Percentiles rank a stretch among this genome's conserved stretches.
These are phyloP conservation scores for Chlorodrepanis virens DNA, from an alignment of 2,113 vertebrate species.

Conservation along the genomic window DNA sequence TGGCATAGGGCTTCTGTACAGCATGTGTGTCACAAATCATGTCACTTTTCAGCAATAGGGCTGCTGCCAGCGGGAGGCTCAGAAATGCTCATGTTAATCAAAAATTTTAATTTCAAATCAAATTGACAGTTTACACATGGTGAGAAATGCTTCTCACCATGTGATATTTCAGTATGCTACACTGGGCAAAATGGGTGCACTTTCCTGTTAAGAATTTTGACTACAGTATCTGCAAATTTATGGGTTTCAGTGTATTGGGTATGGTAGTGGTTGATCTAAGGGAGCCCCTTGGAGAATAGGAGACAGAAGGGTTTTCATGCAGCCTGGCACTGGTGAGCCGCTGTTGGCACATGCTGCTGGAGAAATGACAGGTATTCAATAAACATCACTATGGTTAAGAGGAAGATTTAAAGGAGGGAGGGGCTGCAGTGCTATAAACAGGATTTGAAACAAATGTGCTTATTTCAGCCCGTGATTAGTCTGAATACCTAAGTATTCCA, in stretches of 20 bases:
- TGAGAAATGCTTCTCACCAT: slow-evolving; percentile 70
- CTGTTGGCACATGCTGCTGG: slow-evolving; percentile 57
- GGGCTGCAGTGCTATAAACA: slow-evolving; percentile 44
- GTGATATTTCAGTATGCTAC: slow-evolving; percentile 66
- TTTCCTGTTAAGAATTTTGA: slow-evolving; percentile 65
- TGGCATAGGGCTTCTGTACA: slow-evolving; percentile 69
- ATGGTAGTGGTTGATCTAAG: slow-evolving; percentile 57
- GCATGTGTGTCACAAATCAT: slow-evolving; percentile 72
- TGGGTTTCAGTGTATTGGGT: slow-evolving; percentile 58
- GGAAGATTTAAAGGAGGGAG: slow-evolving; percentile 53
- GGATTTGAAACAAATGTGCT: slow-evolving; percentile 55
- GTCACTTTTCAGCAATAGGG: slow-evolving; percentile 70
- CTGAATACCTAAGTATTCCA: slow-evolving; percentile 48
- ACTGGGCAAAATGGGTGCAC: slow-evolving; percentile 67
- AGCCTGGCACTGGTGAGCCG: slow-evolving; percentile 47
- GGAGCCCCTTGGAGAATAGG: slow-evolving; percentile 50
- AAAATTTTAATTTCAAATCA: slow-evolving; percentile 75
- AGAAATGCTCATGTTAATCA: slow-evolving; percentile 73
- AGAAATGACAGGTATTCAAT: slow-evolving; percentile 67
- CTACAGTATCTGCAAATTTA: slow-evolving; percentile 44
- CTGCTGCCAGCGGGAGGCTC: slow-evolving; percentile 69
- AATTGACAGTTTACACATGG: slow-evolving; percentile 73
- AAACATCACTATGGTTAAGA: slow-evolving; percentile 61
- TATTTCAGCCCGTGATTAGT: slow-evolving; percentile 47
- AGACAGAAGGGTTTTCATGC: slow-evolving; percentile 68